Evolutionary conservation across 2,113 vertebrate genomes (phyloP).

Genomic region (Ia io): DNA sequence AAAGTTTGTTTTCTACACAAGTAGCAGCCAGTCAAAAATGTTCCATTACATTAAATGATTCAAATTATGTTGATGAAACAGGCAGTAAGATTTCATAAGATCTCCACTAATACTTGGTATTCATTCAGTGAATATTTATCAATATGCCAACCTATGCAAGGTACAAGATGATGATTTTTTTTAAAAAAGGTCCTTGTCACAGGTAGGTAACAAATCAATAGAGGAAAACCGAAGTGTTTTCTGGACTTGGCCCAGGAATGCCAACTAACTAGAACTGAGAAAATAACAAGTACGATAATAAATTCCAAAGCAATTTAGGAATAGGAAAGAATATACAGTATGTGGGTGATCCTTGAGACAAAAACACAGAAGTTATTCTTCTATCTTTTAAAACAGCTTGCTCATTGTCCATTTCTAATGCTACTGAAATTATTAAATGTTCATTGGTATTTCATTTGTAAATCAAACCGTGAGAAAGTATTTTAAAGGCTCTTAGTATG

Average conservation of each 20-base stretch:
- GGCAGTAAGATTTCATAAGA: not conserved
- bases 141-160: not conserved
- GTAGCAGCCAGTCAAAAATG: not conserved
- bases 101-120: not conserved
- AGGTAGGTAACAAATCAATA: not conserved
- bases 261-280: constrained; percentile 4
- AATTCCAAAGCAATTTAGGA: not conserved
- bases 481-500: not conserved
- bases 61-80: not conserved
- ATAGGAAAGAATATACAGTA: not conserved
- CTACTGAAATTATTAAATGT: not conserved
- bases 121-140: not conserved
- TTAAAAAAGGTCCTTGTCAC: not conserved
- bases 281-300: constrained; percentile 9
- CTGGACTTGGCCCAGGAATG: not conserved
- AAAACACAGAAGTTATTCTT: not conserved
- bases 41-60: not conserved
- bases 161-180: not conserved
- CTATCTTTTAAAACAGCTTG: constrained; percentile 30
- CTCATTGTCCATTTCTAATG: not conserved
- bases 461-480: not conserved
- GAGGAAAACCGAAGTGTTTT: not conserved
- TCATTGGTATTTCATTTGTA: constrained; percentile 5
- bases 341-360: not conserved
- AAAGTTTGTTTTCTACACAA: not conserved